Base-by-base conservation (phyloP, 2,113 vertebrate species). In the Meleagris gallopavo region DNA sequence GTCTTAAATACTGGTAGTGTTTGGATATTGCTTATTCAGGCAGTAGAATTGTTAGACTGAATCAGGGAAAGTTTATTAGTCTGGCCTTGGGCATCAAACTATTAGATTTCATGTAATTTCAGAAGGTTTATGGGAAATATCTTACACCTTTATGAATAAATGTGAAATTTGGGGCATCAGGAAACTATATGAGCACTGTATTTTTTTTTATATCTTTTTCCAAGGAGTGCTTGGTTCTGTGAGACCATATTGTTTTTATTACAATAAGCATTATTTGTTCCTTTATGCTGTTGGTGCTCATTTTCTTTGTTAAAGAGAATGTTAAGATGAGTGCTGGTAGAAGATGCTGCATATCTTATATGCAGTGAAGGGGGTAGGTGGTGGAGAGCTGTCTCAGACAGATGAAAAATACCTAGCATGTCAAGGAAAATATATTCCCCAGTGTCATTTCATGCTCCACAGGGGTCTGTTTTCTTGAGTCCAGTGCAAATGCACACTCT, bases 381-480 rank as follows among this genome's bases (percentile, higher is more conserved):
- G 43, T 50, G 27, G 40, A 76, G 27, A 83, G 61, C 66, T 94
- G 79, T 80, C 62, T 83, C 52, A 95, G 70, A 91, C 52, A 82
- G 74, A 96, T 95, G 92, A 97, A 95, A 96, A 97, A 96, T 96
- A 70, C 81, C 70, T 74, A 66, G 40, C 85, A n/a, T 66, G 48
- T 91, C 81, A 92, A 93, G 71, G 89, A 94, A 96, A 97, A 95
- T 95, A 64, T 94, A 95, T 96, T 97, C 92, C 84, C 89, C 48
- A 36, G 85, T 89, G 92, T 96, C 88, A 97, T 97, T 97, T 97
- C 91, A 90, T 93, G 94, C 96, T 96, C 95, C 5, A 2, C 83
- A 90, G 97, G 96, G 96, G 93, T 95, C 87, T 93, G 57, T 96
- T 96, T 96, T 92, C 89, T 89, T 48, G 78, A 97, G 93, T 87